These are phyloP conservation scores for Anastatus disparis DNA, from an alignment of 1,140 invertebrate genomes.

Conservation along the genomic window DNA sequence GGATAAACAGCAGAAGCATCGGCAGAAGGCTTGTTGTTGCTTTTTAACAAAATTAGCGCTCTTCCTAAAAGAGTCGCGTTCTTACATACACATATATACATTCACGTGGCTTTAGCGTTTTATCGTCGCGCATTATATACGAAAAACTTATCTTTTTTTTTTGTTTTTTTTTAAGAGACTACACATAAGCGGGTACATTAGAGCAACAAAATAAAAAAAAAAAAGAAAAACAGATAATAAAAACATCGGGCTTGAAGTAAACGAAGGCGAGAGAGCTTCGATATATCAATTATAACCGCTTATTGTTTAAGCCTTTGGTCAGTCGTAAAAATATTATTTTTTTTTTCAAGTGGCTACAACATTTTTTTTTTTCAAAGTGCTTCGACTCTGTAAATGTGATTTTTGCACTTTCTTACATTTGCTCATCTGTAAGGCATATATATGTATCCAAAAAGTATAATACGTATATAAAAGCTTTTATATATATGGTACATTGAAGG, in stretches of 20 bases:
- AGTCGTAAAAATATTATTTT: conserved; percentile 36
- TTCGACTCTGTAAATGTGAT: conserved; percentile 1
- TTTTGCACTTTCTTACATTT: conserved; percentile 24
- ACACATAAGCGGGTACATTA: conserved; percentile 23
- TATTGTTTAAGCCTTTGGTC: conserved; percentile 29
- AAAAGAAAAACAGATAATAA: no score
- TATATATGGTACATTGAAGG: no score
- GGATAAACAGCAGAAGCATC: conserved; percentile 17
- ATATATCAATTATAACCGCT: conserved; percentile 40
- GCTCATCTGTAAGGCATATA: no score
- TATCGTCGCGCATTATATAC: conserved; percentile 34
- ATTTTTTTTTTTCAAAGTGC: not conserved
- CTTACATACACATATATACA: no score
- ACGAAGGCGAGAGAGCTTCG: conserved; percentile 3
- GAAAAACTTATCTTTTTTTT: no score
- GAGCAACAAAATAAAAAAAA: not conserved
- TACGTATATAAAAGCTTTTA: no score
- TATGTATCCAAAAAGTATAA: no score
- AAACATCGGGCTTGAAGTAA: no score
- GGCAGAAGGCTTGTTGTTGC: not conserved
- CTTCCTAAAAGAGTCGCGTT: no score
- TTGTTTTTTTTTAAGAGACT: conserved; percentile 34
- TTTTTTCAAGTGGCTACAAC: conserved; percentile 10
- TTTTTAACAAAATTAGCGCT: no score
- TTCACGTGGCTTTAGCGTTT: conserved; percentile 13